Conservation (phyloP, 1,140 invertebrate species). For the Chelonus insularis region DNA sequence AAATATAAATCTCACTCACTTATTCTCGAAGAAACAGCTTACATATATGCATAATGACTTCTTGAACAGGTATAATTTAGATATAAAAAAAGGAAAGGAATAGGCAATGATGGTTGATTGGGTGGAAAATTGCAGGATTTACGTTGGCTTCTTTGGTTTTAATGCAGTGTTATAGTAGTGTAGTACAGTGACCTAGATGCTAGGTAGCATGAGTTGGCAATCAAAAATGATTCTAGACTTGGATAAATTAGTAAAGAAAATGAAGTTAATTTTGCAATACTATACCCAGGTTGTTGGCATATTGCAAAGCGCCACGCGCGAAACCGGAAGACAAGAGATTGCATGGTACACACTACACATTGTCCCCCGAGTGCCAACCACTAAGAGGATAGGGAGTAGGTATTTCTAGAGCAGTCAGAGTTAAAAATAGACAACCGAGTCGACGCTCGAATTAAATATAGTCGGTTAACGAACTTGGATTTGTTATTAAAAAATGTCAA, state of each 20-base stretch:
- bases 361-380: constrained; percentile 5
- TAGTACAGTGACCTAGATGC: too few species aligned
- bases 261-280: not conserved
- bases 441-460: constrained; percentile 55
- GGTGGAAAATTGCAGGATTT: too few species aligned
- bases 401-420: constrained; percentile 51
- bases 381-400: constrained; percentile 7
- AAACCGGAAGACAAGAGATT: constrained; percentile 19
- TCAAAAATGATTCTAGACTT: not conserved
- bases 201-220: too few species aligned
- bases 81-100: too few species aligned
- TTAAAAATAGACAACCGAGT: constrained; percentile 50
- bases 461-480: constrained; percentile 48
- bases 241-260: too few species aligned
- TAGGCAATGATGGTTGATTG: too few species aligned
- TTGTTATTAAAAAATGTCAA: constrained; percentile 10
- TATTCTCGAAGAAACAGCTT: too few species aligned
- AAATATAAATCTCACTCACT: too few species aligned
- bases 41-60: too few species aligned
- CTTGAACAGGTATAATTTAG: too few species aligned
- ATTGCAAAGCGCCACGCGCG: constrained; percentile 12
- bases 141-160: too few species aligned
- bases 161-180: too few species aligned
- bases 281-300: not conserved
- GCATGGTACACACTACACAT: not conserved